phyloP scores from a whole-genome alignment of 2,888 invertebrate genomes.

The Drosophila imparisetae region DNA sequence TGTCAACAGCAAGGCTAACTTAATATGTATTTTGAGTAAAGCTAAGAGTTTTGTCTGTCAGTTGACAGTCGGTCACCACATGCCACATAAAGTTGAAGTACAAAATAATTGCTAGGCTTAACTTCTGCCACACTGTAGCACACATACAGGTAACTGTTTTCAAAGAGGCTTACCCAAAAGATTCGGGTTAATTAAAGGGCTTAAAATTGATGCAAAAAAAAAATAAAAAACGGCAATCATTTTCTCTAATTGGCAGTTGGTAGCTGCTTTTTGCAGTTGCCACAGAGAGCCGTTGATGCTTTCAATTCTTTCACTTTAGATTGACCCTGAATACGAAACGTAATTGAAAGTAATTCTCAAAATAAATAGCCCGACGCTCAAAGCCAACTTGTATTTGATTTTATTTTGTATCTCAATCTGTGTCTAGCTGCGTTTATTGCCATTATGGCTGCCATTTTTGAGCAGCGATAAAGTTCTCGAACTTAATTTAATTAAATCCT shows the following conservation, averaged over 20 bases:
- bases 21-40: neutral
- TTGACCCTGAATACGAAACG: constrained; percentile 33
- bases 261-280: constrained; percentile 10
- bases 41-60: constrained; percentile 10
- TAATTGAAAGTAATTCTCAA: constrained; percentile 77
- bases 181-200: constrained; percentile 42
- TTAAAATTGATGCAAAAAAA: neutral
- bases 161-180: constrained; percentile 17
- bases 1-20: neutral
- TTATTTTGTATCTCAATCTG: constrained; percentile 38
- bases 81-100: constrained; percentile 5
- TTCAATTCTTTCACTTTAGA: constrained; percentile 22
- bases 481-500: constrained; percentile 43
- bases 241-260: constrained; percentile 38
- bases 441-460: constrained; percentile 31
- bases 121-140: neutral
- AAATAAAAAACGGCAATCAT: constrained; percentile 3
- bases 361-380: constrained; percentile 54
- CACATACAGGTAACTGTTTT: constrained; percentile 1
- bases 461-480: constrained; percentile 29
- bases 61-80: constrained; percentile 18
- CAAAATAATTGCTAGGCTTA: constrained; percentile 51
- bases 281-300: constrained; percentile 4
- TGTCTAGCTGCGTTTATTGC: constrained; percentile 14
- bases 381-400: constrained; percentile 50